Base-by-base conservation (phyloP, 2,797 vertebrate genomes). In the Harpagifer antarcticus region DNA sequence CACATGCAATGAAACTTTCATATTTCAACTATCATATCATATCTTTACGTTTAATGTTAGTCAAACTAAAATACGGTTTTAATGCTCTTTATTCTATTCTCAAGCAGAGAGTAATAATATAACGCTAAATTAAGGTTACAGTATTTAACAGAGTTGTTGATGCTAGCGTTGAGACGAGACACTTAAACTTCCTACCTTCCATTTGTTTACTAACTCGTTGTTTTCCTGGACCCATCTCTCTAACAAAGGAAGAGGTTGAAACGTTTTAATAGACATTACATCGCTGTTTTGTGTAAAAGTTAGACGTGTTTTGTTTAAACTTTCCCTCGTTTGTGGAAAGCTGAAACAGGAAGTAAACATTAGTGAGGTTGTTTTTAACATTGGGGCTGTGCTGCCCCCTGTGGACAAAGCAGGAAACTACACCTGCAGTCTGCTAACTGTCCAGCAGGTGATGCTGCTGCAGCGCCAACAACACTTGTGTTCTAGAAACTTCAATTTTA, bases 191-290 rank as follows among this genome's bases (percentile, higher is more conserved):
- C 88, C n/a, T 79, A 93, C 92, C 87, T 85, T 81, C 66, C 76
- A 90, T 47, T 70, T 84, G 12, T 85, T 79, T 2, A 90, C 89
- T 23, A 92, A n/a, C 7, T 74, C 79, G 83, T 93, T 92, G 72
- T 94, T 93, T 74, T 93, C 91, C 20, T 83, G 70, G 13, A 63
- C 56, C 93, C 92, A 94, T 9, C 7, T 59, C 0, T 81, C 27
- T 45, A 76, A 43, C 49, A 91, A 61, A 64, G 79, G 65, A 2
- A 19, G 5, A 1, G 78, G 13, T 3, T 40, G 50, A 16, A n/a
- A 5, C 60, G 74, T 79, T 65, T 63, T 63, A 66, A 31, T 8
- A 15, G 9, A 72, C 47, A 71, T 76, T 12, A 5, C 9, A 27
- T 33, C 3, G 0, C 11, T 19, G 13, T 65, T 78, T 52, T 6